Conservation (phyloP, 2,113 vertebrate genomes). For the Lamprotornis superbus region DNA sequence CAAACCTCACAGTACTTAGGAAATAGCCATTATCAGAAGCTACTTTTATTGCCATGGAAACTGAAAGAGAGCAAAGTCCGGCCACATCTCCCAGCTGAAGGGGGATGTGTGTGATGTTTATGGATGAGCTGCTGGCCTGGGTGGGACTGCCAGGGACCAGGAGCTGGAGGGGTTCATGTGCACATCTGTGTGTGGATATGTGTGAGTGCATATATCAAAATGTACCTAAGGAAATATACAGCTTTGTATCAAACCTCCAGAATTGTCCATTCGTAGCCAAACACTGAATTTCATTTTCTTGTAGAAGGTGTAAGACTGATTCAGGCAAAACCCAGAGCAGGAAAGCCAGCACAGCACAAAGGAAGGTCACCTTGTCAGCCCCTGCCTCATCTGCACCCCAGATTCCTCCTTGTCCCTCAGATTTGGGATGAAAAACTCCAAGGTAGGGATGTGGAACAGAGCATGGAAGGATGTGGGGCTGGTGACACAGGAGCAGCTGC, state of each 20-base stretch:
- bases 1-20: constrained; percentile 55
- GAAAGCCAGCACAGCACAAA: background rate
- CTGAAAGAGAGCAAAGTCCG: constrained; percentile 46
- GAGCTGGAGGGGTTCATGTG: background rate
- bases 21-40: constrained; percentile 73
- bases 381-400: background rate
- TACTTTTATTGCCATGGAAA: constrained; percentile 79
- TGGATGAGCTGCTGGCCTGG: background rate
- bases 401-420: background rate
- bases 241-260: background rate
- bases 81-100: background rate
- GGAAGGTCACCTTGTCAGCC: too few relatives aligned
- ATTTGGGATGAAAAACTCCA: background rate
- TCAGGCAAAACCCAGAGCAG: background rate
- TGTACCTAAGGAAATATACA: rapidly evolving
- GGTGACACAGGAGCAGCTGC: background rate
- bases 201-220: rapidly evolving
- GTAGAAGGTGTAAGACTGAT: background rate
- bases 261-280: background rate
- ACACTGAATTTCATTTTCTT: background rate
- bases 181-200: rapidly evolving
- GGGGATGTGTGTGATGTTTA: background rate
- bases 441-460: background rate
- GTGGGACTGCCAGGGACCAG: background rate
- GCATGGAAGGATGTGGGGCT: background rate